Evolutionary conservation across 2,888 invertebrate species (phyloP).

Genomic region (Amiota minor): DNA sequence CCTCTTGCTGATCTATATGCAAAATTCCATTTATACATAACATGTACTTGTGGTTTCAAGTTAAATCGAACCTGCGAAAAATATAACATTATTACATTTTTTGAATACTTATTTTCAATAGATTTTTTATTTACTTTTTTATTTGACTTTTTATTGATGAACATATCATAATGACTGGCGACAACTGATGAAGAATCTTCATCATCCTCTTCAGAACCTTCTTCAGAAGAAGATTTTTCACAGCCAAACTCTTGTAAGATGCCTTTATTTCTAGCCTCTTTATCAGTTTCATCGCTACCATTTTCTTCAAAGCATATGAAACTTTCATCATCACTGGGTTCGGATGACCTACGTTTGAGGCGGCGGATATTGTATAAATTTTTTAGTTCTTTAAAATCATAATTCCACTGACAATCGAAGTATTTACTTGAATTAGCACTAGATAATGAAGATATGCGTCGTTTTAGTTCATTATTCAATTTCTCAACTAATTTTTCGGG

Average conservation of each 20-base stretch:
- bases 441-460: too few species aligned
- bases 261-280: conserved; percentile 28
- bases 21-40: conserved; percentile 78
- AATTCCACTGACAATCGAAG: too few species aligned
- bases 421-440: too few species aligned
- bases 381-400: background rate
- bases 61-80: conserved; percentile 77
- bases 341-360: conserved; percentile 53
- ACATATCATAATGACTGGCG: too few species aligned
- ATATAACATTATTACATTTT: too few species aligned
- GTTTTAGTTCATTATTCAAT: background rate
- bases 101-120: too few species aligned
- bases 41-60: conserved; percentile 75
- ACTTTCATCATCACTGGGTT: conserved; percentile 48
- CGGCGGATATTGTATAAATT: background rate
- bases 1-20: conserved; percentile 78
- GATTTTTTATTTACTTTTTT: too few species aligned
- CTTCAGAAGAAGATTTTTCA: conserved; percentile 35
- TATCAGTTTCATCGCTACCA: conserved; percentile 25
- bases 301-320: background rate
- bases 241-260: conserved; percentile 35
- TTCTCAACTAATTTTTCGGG: conserved; percentile 39
- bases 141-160: too few species aligned
- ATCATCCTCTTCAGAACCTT: too few species aligned
- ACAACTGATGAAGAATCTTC: conserved; percentile 29